Percentiles rank a stretch among this genome's conserved stretches.
These are phyloP conservation scores for Hypomesus transpacificus DNA, from an alignment of 2,113 vertebrate species.

Conservation along the genomic window DNA sequence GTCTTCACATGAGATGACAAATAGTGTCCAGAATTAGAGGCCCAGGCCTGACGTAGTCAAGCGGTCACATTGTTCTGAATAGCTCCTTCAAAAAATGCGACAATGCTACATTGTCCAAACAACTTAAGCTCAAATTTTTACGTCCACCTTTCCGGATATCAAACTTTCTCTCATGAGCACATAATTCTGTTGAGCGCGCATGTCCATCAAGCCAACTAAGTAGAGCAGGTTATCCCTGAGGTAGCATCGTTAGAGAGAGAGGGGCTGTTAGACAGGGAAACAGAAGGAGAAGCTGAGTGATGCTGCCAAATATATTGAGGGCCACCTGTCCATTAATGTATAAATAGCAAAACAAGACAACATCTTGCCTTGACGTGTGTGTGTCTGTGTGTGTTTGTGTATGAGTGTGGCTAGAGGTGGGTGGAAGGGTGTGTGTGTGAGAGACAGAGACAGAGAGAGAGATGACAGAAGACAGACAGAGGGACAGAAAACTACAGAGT, in stretches of 20 bases:
- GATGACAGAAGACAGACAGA: no score
- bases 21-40: no score
- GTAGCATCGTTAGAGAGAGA: constrained; percentile 30
- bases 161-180: no score
- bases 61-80: no score
- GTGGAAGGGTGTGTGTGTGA: not conserved
- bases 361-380: constrained; percentile 5
- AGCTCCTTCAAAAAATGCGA: no score
- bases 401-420: not conserved
- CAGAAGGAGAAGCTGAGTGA: constrained; percentile 44
- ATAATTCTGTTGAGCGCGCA: not conserved
- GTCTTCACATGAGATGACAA: no score
- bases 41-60: no score
- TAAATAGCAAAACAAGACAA: constrained; percentile 26
- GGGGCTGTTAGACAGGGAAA: constrained; percentile 36
- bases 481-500: no score
- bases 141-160: no score
- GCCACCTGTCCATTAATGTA: constrained; percentile 41
- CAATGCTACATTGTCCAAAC: no score
- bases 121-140: no score
- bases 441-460: no score
- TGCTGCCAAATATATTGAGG: constrained; percentile 43
- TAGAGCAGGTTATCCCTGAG: constrained; percentile 32
- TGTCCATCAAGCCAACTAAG: constrained; percentile 39
- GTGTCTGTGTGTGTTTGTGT: constrained; percentile 2